Evolutionary conservation across 2,113 vertebrate genomes (phyloP), one percentile per base, ranked within the genome.

Genomic region (Otus sunia): DNA sequence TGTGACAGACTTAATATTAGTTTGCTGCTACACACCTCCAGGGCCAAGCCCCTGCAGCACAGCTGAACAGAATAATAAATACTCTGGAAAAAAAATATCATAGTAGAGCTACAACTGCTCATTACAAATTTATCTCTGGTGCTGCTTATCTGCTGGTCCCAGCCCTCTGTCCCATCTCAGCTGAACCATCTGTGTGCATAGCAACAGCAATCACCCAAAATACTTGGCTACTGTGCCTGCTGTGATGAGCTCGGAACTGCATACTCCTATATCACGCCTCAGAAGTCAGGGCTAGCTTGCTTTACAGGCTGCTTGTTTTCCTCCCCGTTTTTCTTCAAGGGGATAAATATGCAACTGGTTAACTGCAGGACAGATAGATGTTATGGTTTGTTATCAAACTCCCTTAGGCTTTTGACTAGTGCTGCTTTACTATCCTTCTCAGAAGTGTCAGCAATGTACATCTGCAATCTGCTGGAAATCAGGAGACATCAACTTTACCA

Each of bases 51-150:
- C 76, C 68, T 75, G 64, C 66, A 94, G 73, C 60, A 67, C 56
- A 96, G 68, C 41, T 68, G 72, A 92, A 84, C 55, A 78, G 71
- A 92, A 90, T 88, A 92, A 92, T 74, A 94, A 88, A 93, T 66
- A 88, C 26, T 7, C 2, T 16, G 9, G 36, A 85, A 62, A n/a
- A 49, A 60, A 29, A 67, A 63, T 49, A n/a, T 17, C 43, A 45
- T 12, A 41, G 27, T 30, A 78, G 63, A 67, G 79, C 79, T 78
- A 71, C 52, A 90, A 81, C 27, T 56, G 30, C 86, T 92, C 60
- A 75, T 77, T 89, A 58, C 68, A 55, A 75, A 72, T 93, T 86
- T 88, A 63, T 69, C 63, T 90, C 55, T 81, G 32, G 34, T 81
- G 67, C 64, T 77, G 41, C 75, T 92, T 96, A 90, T 92, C 79